Percentiles rank a stretch among this genome's conserved stretches.
These are phyloP conservation scores for Platygyra sinensis DNA, from an alignment of 64 coral and sea anemone genomes.

Conservation along the genomic window DNA sequence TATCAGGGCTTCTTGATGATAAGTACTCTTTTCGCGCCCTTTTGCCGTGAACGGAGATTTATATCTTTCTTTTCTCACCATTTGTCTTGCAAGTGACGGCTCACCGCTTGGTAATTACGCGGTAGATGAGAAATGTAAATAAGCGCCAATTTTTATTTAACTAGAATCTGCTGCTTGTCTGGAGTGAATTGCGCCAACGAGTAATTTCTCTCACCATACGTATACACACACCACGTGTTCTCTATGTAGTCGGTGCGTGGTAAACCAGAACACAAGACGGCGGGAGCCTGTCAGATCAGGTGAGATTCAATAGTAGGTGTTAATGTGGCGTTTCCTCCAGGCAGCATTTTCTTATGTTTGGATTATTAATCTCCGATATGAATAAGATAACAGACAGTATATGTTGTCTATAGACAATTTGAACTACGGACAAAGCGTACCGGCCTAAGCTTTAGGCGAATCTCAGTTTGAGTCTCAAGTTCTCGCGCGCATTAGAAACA, in stretches of 20 bases:
- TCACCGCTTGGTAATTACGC: neutral
- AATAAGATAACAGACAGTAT: neutral
- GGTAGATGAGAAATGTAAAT: neutral
- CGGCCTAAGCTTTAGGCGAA: no score
- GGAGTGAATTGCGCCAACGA: neutral
- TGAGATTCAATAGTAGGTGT: neutral
- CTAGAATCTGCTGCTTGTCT: neutral
- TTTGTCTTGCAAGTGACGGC: neutral
- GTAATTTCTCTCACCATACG: neutral
- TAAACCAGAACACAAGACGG: no score
- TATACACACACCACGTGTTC: neutral
- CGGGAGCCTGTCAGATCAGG: neutral
- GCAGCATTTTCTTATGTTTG: neutral
- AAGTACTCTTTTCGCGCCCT: neutral
- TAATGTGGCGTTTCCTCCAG: neutral
- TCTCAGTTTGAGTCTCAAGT: no score
- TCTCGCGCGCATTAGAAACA: no score
- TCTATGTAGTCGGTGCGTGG: neutral
- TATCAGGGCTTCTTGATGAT: neutral
- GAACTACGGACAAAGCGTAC: neutral
- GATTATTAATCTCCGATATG: neutral
- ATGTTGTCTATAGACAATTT: neutral
- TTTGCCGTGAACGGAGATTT: neutral
- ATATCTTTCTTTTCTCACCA: neutral
- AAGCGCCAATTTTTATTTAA: constrained; percentile 5